Evolutionary conservation across 2,888 invertebrate species (phyloP).

Genomic region (Campopleginae sp.): DNA sequence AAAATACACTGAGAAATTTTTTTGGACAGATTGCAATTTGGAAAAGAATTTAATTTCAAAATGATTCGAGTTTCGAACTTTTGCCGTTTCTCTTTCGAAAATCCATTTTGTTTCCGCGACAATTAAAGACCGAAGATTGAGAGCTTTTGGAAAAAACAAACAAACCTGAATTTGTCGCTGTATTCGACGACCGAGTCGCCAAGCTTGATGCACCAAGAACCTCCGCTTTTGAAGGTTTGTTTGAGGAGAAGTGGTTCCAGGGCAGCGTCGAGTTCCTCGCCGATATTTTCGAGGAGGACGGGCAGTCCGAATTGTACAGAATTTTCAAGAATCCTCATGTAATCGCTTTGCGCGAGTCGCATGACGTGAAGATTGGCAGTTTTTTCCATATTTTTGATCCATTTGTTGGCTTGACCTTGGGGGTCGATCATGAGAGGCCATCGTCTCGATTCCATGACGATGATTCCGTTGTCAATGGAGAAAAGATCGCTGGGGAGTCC

Average conservation of each 20-base stretch:
- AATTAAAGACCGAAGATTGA: background rate
- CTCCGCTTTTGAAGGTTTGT: constrained; percentile 95
- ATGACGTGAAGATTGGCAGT: constrained; percentile 91
- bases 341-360: constrained; percentile 92
- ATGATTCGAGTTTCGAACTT: background rate
- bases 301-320: constrained; percentile 95
- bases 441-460: constrained; percentile 94
- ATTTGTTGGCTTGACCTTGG: constrained; percentile 96
- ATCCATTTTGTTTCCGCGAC: background rate
- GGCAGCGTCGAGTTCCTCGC: constrained; percentile 96
- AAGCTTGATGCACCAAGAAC: constrained; percentile 93
- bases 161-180: constrained; percentile 91
- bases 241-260: constrained; percentile 94
- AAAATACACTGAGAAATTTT: background rate
- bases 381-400: constrained; percentile 97
- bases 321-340: constrained; percentile 93
- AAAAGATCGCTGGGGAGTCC: constrained; percentile 95
- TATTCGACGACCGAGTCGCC: constrained; percentile 97
- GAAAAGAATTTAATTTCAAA: no score
- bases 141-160: background rate
- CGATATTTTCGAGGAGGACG: constrained; percentile 95
- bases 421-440: constrained; percentile 99
- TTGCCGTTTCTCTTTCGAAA: background rate
- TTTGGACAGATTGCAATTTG: no score
- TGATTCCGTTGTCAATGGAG: constrained; percentile 96